A percentile compares a stretch with the other conserved stretches of the same genome.
phyloP scores from a whole-genome alignment of 2,113 vertebrate genomes.

The Pluvialis apricaria region DNA sequence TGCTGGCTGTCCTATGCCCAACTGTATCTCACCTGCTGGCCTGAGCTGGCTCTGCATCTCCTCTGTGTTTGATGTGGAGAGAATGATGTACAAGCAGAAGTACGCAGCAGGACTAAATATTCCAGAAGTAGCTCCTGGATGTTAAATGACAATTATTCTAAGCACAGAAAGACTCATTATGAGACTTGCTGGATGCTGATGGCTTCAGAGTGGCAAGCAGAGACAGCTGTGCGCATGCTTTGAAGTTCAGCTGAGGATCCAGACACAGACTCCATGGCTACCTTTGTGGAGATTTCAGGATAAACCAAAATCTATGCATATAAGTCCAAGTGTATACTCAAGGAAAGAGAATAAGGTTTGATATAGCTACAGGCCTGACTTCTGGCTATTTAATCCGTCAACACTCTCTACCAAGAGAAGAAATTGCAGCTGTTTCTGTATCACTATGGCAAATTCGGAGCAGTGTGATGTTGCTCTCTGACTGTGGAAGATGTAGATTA shows the following conservation, averaged over 20 bases:
- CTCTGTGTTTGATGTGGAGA: neutral
- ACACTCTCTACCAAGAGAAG: neutral
- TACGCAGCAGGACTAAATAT: neutral
- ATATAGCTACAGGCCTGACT: neutral
- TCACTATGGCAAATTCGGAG: neutral
- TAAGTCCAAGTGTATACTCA: neutral
- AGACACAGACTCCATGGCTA: neutral
- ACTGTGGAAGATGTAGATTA: neutral
- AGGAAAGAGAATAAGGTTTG: neutral
- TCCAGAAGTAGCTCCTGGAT: neutral
- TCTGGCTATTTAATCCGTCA: neutral
- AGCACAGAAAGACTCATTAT: neutral
- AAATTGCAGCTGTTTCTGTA: neutral
- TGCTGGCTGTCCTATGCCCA: neutral
- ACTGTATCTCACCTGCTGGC: neutral
- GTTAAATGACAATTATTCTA: neutral
- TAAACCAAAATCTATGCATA: neutral
- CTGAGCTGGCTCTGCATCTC: neutral
- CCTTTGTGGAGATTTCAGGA: neutral
- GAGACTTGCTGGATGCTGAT: neutral
- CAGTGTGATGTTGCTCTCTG: neutral
- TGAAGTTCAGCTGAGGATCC: neutral
- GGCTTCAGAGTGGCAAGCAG: neutral
- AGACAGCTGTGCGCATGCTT: neutral
- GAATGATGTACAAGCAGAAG: neutral